Base-by-base conservation (phyloP, 2,888 invertebrate genomes). In the Amblyteles armatorius region DNA sequence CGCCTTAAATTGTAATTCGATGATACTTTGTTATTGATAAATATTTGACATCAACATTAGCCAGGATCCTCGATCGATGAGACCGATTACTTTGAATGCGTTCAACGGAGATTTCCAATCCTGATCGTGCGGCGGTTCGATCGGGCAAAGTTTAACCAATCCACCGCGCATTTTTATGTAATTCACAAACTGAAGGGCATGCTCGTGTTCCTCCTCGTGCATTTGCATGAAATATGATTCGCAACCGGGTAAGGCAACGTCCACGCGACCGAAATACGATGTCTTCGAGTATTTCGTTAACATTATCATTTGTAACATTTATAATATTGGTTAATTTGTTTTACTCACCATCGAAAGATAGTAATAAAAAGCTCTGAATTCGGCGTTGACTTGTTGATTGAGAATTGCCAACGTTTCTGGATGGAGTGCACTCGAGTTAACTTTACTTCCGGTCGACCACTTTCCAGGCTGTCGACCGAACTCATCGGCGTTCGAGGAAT, bases 271-370 rank as follows among this genome's bases (percentile, higher is more conserved):
- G 83, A 95, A 95, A 90, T 94, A 94, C 67, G 89, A 87, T 68
- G 92, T 91, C 92, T 93, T 19, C 71, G 67, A 76, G n/a, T 19
- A 55, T 57, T 76, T 52, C 48, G 72, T 26, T 13, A 50, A 78
- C 71, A n/a, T 5, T 22, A 33, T 71, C 9, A 48, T 48, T 52
- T 26, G 19, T 29, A 19, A 44, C 9, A 22, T 48, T 52, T 50
- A 48, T 29, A 19, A 44, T 57, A 26, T 36, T 26, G 44, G 26
- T 68, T 26, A 40, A 22, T 71, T 16, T 16, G 9, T 52, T n/a
- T 33, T 73, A 82, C 92, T 90, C 92, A 96, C 95, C 95, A 96
- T 95, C 11, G 95, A 95, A 86, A 96, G 92, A 91, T 96, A 96
- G 71, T 94, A 94, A 91, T 95, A 96, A 87, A 95, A 95, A 22